A percentile compares a stretch with the other conserved stretches of the same genome.
These are phyloP conservation scores for Ethmia dodecea DNA, from an alignment of 2,888 invertebrate species.

Conservation along the genomic window DNA sequence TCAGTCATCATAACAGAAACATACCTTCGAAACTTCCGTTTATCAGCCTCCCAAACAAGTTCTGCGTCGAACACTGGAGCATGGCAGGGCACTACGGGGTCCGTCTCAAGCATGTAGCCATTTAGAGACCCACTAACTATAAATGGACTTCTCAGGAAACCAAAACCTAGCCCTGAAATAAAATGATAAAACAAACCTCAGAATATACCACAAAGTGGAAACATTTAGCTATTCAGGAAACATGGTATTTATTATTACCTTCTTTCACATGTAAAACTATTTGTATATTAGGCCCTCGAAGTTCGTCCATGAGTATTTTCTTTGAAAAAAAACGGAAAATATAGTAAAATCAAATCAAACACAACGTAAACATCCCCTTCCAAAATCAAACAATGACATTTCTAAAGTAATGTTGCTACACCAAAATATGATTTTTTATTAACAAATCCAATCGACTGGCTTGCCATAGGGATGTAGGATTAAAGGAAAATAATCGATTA, in stretches of 20 bases:
- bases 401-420: too few species aligned
- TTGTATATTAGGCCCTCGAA: slow-evolving; percentile 80
- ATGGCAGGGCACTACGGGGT: slow-evolving; percentile 76
- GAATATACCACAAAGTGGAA: not conserved
- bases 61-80: slow-evolving; percentile 83
- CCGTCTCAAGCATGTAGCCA: slow-evolving; percentile 83
- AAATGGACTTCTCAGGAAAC: slow-evolving; percentile 72
- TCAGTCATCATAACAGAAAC: slow-evolving; percentile 7
- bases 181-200: not conserved
- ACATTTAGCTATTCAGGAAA: not conserved
- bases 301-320: slow-evolving; percentile 76
- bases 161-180: slow-evolving; percentile 74
- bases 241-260: slow-evolving; percentile 46
- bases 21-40: slow-evolving; percentile 82
- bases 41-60: slow-evolving; percentile 88
- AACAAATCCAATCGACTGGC: too few species aligned
- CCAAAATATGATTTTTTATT: too few species aligned
- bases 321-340: slow-evolving; percentile 26
- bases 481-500: too few species aligned
- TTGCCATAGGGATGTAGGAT: too few species aligned
- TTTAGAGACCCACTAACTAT: slow-evolving; percentile 79
- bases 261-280: slow-evolving; percentile 82
- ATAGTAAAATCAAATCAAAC: slow-evolving; percentile 41
- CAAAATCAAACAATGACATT: slow-evolving; percentile 31
- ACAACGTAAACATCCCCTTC: slow-evolving; percentile 49